A percentile compares a stretch with the other conserved stretches of the same genome.
Conservation (phyloP, 2,888 invertebrate species). For the Seira ritae region DNA sequence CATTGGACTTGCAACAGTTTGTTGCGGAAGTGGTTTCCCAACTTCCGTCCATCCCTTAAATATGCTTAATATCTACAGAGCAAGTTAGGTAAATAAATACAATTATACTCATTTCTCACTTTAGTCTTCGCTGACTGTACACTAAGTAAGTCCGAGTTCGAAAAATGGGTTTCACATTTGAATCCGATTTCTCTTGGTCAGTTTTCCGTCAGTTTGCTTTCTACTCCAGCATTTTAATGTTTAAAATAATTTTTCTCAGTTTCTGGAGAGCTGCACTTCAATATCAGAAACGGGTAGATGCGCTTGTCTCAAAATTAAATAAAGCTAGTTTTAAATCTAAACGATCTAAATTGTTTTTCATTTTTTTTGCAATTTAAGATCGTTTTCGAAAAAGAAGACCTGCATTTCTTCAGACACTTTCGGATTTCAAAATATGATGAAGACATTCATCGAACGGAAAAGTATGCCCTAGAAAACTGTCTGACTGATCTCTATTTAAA, state of each 20-base stretch:
- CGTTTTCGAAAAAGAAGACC: conserved; percentile 33
- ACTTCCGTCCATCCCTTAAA: no score
- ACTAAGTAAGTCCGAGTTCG: no score
- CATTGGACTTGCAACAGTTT: no score
- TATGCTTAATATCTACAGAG: no score
- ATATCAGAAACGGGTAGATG: conserved; percentile 23
- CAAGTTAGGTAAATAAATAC: no score
- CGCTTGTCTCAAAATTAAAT: no score
- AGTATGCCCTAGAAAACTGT: not conserved
- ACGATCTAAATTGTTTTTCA: not conserved
- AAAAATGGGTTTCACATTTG: not conserved
- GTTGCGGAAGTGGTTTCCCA: no score
- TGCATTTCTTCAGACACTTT: not conserved
- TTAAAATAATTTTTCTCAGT: conserved; percentile 55
- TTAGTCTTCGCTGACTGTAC: no score
- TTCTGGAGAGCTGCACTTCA: conserved; percentile 52
- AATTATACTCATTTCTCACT: no score
- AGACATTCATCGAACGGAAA: conserved; percentile 24
- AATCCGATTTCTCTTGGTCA: conserved; percentile 36
- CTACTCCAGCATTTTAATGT: conserved; percentile 54
- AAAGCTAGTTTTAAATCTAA: no score
- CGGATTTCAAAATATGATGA: conserved; percentile 6
- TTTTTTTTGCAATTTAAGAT: conserved; percentile 18
- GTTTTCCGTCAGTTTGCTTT: conserved; percentile 60
- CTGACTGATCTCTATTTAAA: no score